These are phyloP conservation scores for Micrastur ruficollis DNA, from an alignment of 2,797 vertebrate species.

Conservation along the genomic window DNA sequence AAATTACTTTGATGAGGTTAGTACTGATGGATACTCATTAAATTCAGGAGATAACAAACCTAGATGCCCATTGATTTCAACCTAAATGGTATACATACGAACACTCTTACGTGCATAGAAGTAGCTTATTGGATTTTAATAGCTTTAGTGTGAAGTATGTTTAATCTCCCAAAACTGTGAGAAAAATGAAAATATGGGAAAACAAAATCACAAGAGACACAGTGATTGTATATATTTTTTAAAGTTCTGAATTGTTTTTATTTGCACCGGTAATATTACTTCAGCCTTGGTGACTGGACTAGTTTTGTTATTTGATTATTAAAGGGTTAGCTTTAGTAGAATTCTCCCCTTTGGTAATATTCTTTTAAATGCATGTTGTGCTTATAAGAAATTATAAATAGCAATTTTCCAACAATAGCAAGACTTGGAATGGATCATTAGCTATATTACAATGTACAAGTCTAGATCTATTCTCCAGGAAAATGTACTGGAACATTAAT, in stretches of 20 bases:
- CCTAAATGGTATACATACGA: background rate
- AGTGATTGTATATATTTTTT: background rate
- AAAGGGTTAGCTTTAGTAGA: background rate
- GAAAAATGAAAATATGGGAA: background rate
- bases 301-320: background rate
- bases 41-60: background rate
- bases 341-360: background rate
- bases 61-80: background rate
- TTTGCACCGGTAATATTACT: background rate
- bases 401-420: background rate
- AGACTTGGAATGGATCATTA: conserved; percentile 23
- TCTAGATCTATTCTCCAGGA: background rate
- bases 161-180: background rate
- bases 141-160: background rate
- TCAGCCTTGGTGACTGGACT: background rate
- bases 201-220: background rate
- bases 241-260: background rate
- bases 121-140: background rate
- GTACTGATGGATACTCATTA: background rate
- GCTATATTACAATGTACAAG: background rate
- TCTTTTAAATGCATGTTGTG: background rate
- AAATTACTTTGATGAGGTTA: background rate
- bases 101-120: background rate
- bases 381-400: conserved; percentile 27
- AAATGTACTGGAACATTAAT: conserved; percentile 25